Base-by-base conservation (phyloP, 64 coral and sea anemone species). In the Porites lutea region DNA sequence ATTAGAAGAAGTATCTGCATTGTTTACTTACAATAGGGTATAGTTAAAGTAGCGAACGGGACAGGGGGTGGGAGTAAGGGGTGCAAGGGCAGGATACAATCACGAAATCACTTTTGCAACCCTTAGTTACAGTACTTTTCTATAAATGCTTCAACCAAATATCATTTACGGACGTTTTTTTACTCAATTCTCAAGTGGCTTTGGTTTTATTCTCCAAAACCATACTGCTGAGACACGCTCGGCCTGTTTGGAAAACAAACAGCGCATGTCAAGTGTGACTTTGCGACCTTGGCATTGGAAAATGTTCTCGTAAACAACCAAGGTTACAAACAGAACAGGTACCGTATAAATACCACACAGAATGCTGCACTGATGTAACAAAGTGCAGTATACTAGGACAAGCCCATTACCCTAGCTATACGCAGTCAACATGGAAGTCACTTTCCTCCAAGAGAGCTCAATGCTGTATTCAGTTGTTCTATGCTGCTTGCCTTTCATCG, bases 261-360 rank as follows among this genome's bases (percentile, higher is more conserved):
- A 69, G 81, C 65, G 59, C 81, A 45, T 84, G 47, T 84, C 81
- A 84, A 84, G 81, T 84, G 81, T 84, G 81, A 84, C 81, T 84
- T 76, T 49, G 47, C 48, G 81, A 84, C 81, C 81, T 84, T 84
- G 81, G 69, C 81, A 84, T 84, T 84, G 81, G 81, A 49, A 84
- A 65, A n/a, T 52, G 6, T 76, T 76, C 48, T 21, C 47, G 81
- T 84, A 84, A 84, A 84, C 81, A 84, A 84, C 46, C 63, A 84
- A 84, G 81, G 81, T 84, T 84, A 68, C 81, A 13, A 12, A 57
- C 7, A 9, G 54, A 12, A 57, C 7, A 9, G 54, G 7, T 57
- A 57, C 11, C 67, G 47, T 84, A 84, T 84, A 84, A 68, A 84
- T 84, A 84, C 81, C 48, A 68, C 81, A 16, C 46, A 8, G 48